These are phyloP conservation scores for Agonopterix heracliana DNA, from an alignment of 2,888 invertebrate genomes.

Conservation along the genomic window DNA sequence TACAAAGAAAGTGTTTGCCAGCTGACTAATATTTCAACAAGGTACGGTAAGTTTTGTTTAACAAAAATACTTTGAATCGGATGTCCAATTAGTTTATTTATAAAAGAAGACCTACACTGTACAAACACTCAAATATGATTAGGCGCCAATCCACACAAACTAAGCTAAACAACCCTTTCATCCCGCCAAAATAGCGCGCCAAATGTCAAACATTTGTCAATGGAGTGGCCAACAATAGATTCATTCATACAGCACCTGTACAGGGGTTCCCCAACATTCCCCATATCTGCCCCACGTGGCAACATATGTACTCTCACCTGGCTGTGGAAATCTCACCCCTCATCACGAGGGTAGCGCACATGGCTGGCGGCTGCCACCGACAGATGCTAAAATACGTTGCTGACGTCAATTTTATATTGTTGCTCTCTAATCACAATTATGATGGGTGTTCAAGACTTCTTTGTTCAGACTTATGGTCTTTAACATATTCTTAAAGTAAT, in stretches of 20 bases:
- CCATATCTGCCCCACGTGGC: slow-evolving; percentile 55
- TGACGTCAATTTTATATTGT: slow-evolving; percentile 55
- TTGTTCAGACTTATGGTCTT: no score
- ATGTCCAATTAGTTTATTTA: no score
- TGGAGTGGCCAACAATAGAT: slow-evolving; percentile 56
- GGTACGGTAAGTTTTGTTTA: no score
- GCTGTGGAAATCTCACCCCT: slow-evolving; percentile 60
- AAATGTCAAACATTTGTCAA: slow-evolving; percentile 62
- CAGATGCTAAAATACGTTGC: slow-evolving; percentile 76
- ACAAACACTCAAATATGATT: no score
- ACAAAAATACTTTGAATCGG: no score
- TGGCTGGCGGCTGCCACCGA: slow-evolving; percentile 70
- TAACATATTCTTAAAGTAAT: no score
- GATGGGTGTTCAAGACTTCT: no score
- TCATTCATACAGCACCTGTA: slow-evolving; percentile 68
- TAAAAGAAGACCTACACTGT: no score
- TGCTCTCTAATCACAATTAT: slow-evolving; percentile 18
- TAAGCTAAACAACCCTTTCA: slow-evolving; percentile 46
- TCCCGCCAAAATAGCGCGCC: slow-evolving; percentile 61
- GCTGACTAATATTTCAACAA: no score
- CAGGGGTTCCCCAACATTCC: slow-evolving; percentile 32
- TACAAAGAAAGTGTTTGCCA: no score
- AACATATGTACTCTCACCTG: slow-evolving; percentile 50
- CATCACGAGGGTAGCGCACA: slow-evolving; percentile 63
- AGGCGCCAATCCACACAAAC: no score